Evolutionary conservation across 2,888 invertebrate species (phyloP).

Genomic region (Anaspis maculata): DNA sequence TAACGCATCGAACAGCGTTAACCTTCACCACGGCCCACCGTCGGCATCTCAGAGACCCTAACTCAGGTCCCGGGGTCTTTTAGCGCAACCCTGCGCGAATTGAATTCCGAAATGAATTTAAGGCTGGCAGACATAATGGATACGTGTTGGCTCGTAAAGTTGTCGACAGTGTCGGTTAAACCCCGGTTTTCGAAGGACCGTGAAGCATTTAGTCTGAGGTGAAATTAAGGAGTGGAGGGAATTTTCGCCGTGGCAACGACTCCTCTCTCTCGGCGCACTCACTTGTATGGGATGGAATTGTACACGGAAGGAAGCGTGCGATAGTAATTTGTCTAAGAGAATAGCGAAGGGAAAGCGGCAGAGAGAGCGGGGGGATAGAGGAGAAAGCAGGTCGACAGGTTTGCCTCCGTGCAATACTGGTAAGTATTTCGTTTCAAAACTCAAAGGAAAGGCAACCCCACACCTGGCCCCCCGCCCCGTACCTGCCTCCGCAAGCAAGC

Average conservation of each 20-base stretch:
- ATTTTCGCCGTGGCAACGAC: conserved; percentile 10
- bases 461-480: conserved; percentile 13
- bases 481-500: conserved; percentile 10
- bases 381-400: conserved; percentile 14
- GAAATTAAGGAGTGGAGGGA: conserved; percentile 11
- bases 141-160: too few relatives aligned
- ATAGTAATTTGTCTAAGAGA: conserved; percentile 31
- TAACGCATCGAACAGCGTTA: too few relatives aligned
- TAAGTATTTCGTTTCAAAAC: too few relatives aligned
- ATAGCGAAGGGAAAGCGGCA: conserved; percentile 12
- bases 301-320: conserved; percentile 27
- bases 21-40: too few relatives aligned
- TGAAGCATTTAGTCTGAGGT: conserved; percentile 11
- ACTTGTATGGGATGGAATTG: conserved; percentile 9
- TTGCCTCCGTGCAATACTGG: too few relatives aligned
- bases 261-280: conserved; percentile 8
- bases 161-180: too few relatives aligned
- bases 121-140: too few relatives aligned
- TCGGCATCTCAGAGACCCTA: too few relatives aligned
- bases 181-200: conserved; percentile 8
- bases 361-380: conserved; percentile 3
- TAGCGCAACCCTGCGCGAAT: too few relatives aligned
- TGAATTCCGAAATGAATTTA: too few relatives aligned
- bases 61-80: too few relatives aligned
- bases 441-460: conserved; percentile 10